phyloP scores from a whole-genome alignment of 1,140 invertebrate genomes.

The Spodoptera frugiperda region DNA sequence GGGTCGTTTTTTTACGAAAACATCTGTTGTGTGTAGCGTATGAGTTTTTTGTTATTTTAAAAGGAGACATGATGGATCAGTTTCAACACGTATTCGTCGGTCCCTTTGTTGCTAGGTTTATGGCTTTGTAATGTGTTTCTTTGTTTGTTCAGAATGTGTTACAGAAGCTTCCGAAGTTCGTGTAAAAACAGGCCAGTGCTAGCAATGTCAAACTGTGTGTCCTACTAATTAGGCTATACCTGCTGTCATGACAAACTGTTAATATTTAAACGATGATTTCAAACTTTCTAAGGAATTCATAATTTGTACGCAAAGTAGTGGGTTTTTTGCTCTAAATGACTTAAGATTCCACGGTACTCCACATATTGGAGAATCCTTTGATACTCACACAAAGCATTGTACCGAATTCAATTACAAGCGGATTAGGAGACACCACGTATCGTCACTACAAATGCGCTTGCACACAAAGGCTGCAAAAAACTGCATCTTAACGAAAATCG shows the following conservation, averaged over 20 bases:
- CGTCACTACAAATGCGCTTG: constrained; percentile 54
- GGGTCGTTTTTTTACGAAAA: constrained; percentile 81
- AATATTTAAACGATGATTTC: neutral
- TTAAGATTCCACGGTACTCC: constrained; percentile 7
- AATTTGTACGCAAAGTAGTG: neutral
- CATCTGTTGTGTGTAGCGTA: constrained; percentile 83
- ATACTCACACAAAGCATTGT: constrained; percentile 22
- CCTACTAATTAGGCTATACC: neutral
- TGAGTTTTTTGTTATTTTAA: constrained; percentile 84
- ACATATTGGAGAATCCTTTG: constrained; percentile 37
- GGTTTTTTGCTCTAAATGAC: neutral
- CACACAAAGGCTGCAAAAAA: constrained; percentile 65
- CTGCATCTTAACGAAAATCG: constrained; percentile 67
- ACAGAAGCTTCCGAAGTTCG: constrained; percentile 73
- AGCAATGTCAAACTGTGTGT: constrained; percentile 18
- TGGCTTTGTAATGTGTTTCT: constrained; percentile 85
- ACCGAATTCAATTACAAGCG: constrained; percentile 62
- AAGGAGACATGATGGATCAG: constrained; percentile 86
- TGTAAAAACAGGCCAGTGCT: constrained; percentile 51
- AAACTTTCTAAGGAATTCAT: neutral
- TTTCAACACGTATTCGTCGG: constrained; percentile 85
- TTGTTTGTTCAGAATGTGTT: constrained; percentile 84
- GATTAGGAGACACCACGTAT: constrained; percentile 58
- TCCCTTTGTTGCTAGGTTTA: constrained; percentile 83
- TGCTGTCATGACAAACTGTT: neutral